These are phyloP conservation scores for Orthonevra nobilis DNA, from an alignment of 2,888 invertebrate species.

Conservation along the genomic window DNA sequence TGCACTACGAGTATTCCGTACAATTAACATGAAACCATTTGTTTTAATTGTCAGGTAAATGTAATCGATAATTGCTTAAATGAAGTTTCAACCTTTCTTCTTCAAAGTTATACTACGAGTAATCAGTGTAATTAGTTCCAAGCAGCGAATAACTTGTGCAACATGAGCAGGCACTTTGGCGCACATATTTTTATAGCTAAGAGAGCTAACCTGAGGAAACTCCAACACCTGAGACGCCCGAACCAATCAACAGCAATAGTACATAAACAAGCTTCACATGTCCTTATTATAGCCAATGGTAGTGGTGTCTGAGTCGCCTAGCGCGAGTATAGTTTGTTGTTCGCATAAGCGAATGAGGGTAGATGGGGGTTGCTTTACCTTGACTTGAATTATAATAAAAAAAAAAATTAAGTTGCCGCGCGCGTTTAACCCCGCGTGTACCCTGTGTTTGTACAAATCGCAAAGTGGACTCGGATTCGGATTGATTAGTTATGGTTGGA, in stretches of 20 bases:
- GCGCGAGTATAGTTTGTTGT: no score
- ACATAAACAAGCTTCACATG: conserved; percentile 56
- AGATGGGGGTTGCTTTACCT: conserved; percentile 43
- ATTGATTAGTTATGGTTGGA: not conserved
- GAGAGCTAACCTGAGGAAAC: not conserved
- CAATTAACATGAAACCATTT: conserved; percentile 63
- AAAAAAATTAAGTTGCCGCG: conserved; percentile 58
- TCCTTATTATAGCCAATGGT: conserved; percentile 34
- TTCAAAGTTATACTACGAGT: no score
- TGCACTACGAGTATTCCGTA: conserved; percentile 52
- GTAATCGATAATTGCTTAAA: conserved; percentile 61
- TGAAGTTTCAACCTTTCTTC: conserved; percentile 8
- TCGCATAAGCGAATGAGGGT: no score
- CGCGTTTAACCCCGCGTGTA: conserved; percentile 22
- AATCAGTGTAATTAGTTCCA: not conserved
- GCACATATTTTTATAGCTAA: conserved; percentile 18
- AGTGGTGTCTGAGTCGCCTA: no score
- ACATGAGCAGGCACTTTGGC: conserved; percentile 12
- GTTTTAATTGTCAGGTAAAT: conserved; percentile 43
- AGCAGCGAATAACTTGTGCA: no score
- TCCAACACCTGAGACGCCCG: conserved; percentile 26
- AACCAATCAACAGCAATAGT: conserved; percentile 3
- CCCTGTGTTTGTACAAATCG: conserved; percentile 7
- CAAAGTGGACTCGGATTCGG: conserved; percentile 12
- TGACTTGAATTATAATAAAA: conserved; percentile 63